Evolutionary conservation across 2,888 invertebrate species (phyloP).

Genomic region (Lucinisca nassula): DNA sequence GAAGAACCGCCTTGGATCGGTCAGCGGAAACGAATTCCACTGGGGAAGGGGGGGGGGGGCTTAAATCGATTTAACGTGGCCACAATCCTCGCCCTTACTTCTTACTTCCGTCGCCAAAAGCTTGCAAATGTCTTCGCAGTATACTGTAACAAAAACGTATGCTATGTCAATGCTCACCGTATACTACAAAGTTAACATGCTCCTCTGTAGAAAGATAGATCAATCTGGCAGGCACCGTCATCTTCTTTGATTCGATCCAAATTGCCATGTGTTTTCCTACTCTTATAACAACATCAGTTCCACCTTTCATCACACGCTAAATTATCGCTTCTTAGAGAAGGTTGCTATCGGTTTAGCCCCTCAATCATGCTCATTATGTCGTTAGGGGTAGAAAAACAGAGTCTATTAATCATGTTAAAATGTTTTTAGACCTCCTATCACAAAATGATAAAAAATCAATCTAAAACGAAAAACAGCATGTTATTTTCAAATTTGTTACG

Average conservation of each 20-base stretch:
- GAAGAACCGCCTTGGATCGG: too few species aligned
- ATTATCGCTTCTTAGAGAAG: background rate
- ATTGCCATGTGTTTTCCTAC: background rate
- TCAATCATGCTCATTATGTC: background rate
- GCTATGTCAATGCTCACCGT: too few species aligned
- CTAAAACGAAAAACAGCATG: background rate
- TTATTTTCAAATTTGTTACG: too few species aligned
- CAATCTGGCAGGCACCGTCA: background rate
- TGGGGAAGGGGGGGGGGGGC: too few species aligned
- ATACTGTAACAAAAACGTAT: too few species aligned
- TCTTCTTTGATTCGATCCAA: background rate
- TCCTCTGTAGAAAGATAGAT: too few species aligned
- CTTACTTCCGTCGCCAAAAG: too few species aligned
- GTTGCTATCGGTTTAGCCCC: background rate
- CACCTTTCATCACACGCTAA: background rate
- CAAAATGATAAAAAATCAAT: background rate
- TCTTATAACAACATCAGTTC: background rate
- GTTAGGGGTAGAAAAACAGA: background rate
- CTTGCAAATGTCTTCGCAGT: too few species aligned
- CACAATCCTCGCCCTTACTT: too few species aligned
- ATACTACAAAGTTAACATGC: too few species aligned
- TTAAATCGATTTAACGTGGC: too few species aligned
- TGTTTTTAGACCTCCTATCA: background rate
- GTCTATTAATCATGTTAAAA: background rate
- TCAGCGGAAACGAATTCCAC: too few species aligned